Conservation (phyloP, 2,888 invertebrate species). For the Leucoptera coffeella region DNA sequence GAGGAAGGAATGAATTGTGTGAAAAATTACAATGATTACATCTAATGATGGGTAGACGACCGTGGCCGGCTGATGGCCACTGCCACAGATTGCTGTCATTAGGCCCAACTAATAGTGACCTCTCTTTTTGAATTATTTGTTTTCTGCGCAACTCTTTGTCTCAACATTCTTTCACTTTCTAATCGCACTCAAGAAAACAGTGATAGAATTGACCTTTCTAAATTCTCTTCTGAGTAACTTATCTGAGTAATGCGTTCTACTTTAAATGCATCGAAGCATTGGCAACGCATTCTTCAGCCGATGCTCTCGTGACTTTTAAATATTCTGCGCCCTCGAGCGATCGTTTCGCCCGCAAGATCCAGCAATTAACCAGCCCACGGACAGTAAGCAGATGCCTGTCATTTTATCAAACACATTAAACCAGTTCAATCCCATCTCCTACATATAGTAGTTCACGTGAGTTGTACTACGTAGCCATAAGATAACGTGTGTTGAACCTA, state of each 20-base stretch:
- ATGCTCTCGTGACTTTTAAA: too few species aligned
- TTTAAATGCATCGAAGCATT: too few species aligned
- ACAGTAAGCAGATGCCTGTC: slow-evolving; percentile 47
- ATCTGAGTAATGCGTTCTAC: too few species aligned
- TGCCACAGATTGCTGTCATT: slow-evolving; percentile 43
- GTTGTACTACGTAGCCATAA: slow-evolving; percentile 12
- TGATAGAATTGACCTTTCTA: too few species aligned
- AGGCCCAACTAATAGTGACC: slow-evolving; percentile 41
- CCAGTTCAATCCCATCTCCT: slow-evolving; percentile 27
- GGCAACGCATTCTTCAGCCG: too few species aligned
- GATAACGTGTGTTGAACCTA: slow-evolving; percentile 44
- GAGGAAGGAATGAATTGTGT: slow-evolving; percentile 47
- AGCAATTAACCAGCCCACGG: slow-evolving; percentile 40
- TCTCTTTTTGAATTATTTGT: slow-evolving; percentile 31
- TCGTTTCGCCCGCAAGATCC: too few species aligned
- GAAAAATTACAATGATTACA: slow-evolving; percentile 52
- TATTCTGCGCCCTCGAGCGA: too few species aligned
- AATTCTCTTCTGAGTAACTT: too few species aligned
- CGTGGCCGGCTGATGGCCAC: slow-evolving; percentile 33
- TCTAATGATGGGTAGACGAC: slow-evolving; percentile 36
- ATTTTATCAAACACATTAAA: slow-evolving; percentile 52
- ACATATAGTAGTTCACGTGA: slow-evolving; percentile 21
- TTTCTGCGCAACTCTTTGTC: slow-evolving; percentile 20
- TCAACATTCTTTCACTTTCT: slow-evolving; percentile 4
- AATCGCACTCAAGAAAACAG: too few species aligned